phyloP scores from a whole-genome alignment of 2,113 vertebrate genomes.

The Coturnix japonica region DNA sequence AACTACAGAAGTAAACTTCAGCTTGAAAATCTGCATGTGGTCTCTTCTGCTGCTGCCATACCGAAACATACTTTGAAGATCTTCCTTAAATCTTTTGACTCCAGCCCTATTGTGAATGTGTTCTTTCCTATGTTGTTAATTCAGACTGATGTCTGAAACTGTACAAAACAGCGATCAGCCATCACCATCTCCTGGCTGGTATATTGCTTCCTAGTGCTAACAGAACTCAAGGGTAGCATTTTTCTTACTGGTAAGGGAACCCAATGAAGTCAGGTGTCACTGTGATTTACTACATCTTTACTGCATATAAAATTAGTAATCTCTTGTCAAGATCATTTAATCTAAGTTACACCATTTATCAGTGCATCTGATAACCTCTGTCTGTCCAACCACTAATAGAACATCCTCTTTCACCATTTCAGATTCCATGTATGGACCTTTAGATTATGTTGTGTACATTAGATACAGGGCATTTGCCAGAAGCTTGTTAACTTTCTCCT shows the following conservation, averaged over 20 bases:
- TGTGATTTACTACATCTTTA: background rate
- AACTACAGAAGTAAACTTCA: background rate
- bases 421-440: background rate
- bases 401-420: background rate
- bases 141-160: background rate
- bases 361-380: background rate
- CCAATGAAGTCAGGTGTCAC: background rate
- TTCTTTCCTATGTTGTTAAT: background rate
- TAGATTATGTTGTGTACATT: fast-evolving
- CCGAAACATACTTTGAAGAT: background rate
- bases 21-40: background rate
- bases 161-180: background rate
- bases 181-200: background rate
- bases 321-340: background rate
- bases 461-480: background rate
- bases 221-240: background rate
- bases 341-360: background rate
- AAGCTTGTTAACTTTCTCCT: background rate
- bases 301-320: background rate
- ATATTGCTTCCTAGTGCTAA: background rate
- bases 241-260: background rate
- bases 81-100: background rate
- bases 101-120: background rate
- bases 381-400: background rate
- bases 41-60: background rate